Conservation (phyloP, 2,797 vertebrate species). For the Momotus momota region DNA sequence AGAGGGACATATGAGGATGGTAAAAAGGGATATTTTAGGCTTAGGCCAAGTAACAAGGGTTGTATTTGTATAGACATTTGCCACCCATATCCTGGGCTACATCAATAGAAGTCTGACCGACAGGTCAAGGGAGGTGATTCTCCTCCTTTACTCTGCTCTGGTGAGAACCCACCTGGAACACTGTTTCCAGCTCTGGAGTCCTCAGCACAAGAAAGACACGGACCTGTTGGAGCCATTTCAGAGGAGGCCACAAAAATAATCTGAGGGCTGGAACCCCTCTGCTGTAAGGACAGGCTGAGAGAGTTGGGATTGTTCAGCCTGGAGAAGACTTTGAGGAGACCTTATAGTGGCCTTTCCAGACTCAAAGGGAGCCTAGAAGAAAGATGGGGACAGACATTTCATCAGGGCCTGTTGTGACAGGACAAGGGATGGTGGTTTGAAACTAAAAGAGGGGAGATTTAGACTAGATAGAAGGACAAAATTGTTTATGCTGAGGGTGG, state of each 20-base stretch:
- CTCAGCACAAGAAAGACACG: neutral
- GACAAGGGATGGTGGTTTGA: neutral
- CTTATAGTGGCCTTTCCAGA: neutral
- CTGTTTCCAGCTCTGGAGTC: neutral
- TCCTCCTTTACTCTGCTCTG: neutral
- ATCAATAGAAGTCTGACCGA: neutral
- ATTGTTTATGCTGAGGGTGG: neutral
- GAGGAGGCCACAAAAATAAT: neutral
- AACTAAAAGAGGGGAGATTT: neutral
- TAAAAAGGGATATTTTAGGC: neutral
- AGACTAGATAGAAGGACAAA: neutral
- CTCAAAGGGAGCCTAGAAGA: neutral
- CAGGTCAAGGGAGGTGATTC: neutral
- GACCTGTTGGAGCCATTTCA: neutral
- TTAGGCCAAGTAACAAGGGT: neutral
- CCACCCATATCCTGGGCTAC: neutral
- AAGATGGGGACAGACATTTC: neutral
- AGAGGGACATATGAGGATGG: neutral
- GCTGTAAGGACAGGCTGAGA: neutral
- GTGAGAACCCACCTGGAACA: neutral
- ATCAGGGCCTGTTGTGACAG: neutral
- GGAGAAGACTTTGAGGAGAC: neutral
- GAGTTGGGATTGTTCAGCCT: neutral
- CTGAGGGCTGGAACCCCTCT: neutral
- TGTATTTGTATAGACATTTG: neutral